Base-by-base conservation (phyloP, 1,140 invertebrate genomes). In the Euschistus heros region DNA sequence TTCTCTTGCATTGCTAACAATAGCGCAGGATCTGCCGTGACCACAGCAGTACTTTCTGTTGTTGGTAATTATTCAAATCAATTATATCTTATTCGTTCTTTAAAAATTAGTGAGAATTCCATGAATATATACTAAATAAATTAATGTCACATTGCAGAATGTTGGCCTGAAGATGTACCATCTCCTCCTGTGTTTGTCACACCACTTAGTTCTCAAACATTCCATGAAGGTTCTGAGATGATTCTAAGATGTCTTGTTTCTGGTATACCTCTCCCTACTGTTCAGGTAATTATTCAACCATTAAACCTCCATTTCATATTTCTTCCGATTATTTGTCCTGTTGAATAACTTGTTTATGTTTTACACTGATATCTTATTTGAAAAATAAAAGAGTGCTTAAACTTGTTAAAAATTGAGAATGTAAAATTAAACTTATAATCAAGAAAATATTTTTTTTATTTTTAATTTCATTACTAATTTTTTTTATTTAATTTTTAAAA, bases 1-100 rank as follows among this genome's bases (percentile, higher is more conserved):
- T 94, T 91, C 71, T 87, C 82, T 1, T 88, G 89, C 67, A 80
- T 79, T 69, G 87, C 86, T 24, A 80, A 75, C 5, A 92, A 91
- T 74, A 74, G 75, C 14, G 78, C 78, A 57, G 90, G 89, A n/a
- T 75, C 76, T 30, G 81, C 81, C 0, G 87, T 91, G 75, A 89
- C 86, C 0, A 81, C 80, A 60, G 89, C 88, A 15, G 81, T 78
- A 27, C 76, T 95, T 14, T 83, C 79, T 37, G 89, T 95, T 0
- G 88, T 86, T 80, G 86, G 86, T 81, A 72, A 65, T 37, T 62
- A 52, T 30, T 17, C 15, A 30, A 42, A 46, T n/a, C 22, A 46
- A 47, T 50, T 37, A 37, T 37, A 37, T 50, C 20, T 50, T 50
- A 50, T 6, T 18, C 10, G n/a, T 2, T 50, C n/a, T 7, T 20